Evolutionary conservation across 2,113 vertebrate species (phyloP).

Genomic region (Aspiorhynchus laticeps): DNA sequence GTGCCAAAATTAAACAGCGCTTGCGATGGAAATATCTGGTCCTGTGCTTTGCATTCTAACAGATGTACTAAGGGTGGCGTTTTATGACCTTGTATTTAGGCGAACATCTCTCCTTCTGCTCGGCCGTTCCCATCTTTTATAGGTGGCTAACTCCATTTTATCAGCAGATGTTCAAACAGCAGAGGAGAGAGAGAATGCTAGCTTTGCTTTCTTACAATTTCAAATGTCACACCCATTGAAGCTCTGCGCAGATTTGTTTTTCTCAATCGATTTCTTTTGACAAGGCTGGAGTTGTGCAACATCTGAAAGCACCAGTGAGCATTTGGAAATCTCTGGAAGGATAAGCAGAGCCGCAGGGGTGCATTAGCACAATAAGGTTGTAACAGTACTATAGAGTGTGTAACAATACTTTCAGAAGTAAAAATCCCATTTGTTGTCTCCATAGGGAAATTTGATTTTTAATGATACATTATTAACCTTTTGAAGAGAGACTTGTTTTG

Average conservation of each 20-base stretch:
- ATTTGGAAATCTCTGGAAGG: constrained; percentile 34
- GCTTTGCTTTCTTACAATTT: neutral
- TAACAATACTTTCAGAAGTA: neutral
- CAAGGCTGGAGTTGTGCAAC: constrained; percentile 43
- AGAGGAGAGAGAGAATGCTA: neutral
- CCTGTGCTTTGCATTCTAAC: neutral
- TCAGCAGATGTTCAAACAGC: constrained; percentile 36
- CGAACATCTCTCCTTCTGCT: constrained; percentile 28
- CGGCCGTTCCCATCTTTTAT: neutral
- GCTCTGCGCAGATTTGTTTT: neutral
- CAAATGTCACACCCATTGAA: neutral
- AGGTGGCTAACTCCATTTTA: constrained; percentile 3
- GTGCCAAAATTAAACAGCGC: neutral
- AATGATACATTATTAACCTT: neutral
- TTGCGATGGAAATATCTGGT: constrained; percentile 25
- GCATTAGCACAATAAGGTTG: constrained; percentile 24
- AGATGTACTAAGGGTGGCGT: neutral
- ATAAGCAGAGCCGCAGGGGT: constrained; percentile 9
- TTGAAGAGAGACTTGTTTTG: neutral
- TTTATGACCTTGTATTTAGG: constrained; percentile 39
- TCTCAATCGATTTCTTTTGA: neutral
- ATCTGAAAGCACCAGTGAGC: constrained; percentile 7
- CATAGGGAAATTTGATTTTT: neutral
- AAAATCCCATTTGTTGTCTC: neutral
- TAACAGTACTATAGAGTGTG: neutral